Evolutionary conservation across 2,113 vertebrate genomes (phyloP).

Genomic region (Neodontobutis hainanensis): DNA sequence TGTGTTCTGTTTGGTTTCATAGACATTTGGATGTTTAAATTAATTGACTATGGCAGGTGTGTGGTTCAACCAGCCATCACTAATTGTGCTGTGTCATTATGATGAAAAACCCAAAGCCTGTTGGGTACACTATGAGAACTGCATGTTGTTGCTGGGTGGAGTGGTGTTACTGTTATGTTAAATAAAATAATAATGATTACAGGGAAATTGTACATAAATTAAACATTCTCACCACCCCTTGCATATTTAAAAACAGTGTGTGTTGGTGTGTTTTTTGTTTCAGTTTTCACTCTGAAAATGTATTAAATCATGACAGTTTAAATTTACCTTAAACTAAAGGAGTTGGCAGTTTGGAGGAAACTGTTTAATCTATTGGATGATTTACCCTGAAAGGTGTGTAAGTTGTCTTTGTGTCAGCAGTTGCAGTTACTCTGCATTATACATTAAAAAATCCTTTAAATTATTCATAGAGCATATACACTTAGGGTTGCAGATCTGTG

Average conservation of each 20-base stretch:
- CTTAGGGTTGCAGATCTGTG: not conserved
- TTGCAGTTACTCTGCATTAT: not conserved
- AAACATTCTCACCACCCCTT: no score
- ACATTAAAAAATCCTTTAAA: not conserved
- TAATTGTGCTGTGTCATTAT: conserved; percentile 11
- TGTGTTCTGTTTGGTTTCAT: not conserved
- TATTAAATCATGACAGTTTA: not conserved
- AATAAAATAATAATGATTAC: no score
- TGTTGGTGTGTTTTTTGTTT: not conserved
- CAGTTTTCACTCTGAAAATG: not conserved
- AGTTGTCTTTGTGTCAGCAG: not conserved
- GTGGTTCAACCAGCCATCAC: not conserved
- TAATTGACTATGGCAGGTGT: not conserved
- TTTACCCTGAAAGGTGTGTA: not conserved
- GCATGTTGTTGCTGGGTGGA: conserved; percentile 1
- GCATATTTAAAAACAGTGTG: no score
- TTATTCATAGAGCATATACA: conserved; percentile 1
- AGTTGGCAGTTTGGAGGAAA: not conserved
- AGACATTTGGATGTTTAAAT: conserved; percentile 3
- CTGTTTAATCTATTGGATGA: not conserved
- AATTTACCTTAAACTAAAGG: not conserved
- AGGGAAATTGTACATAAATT: no score
- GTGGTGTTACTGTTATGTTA: not conserved
- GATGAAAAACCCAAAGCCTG: conserved; percentile 14
- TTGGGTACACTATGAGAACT: not conserved